These are phyloP conservation scores for Microctonus brassicae DNA, from an alignment of 2,888 invertebrate genomes.

Conservation along the genomic window DNA sequence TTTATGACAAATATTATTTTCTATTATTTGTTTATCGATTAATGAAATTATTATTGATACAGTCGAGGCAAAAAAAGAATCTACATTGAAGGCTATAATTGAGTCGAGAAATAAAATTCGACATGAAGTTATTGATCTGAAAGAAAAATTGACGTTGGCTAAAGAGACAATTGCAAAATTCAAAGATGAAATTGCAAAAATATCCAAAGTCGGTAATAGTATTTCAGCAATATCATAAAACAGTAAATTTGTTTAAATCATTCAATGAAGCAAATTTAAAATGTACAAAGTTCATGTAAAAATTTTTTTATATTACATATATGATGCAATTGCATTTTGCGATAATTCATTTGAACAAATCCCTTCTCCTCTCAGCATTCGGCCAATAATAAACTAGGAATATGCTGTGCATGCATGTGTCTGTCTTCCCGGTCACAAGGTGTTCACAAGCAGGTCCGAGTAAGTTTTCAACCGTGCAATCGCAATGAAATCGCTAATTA, in stretches of 20 bases:
- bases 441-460: too few relatives aligned
- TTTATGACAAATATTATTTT: too few relatives aligned
- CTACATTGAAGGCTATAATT: conserved; percentile 82
- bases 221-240: conserved; percentile 51
- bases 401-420: not conserved
- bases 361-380: not conserved
- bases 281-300: not conserved
- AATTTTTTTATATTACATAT: not conserved
- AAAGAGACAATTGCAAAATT: conserved; percentile 88
- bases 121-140: conserved; percentile 85
- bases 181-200: conserved; percentile 80
- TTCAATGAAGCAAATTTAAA: not conserved
- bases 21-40: too few relatives aligned
- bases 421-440: not conserved
- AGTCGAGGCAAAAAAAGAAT: conserved; percentile 93
- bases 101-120: conserved; percentile 86
- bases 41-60: too few relatives aligned
- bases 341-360: not conserved
- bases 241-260: not conserved
- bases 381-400: not conserved
- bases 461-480: not conserved
- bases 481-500: not conserved
- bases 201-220: conserved; percentile 60
- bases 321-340: not conserved
- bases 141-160: conserved; percentile 86